Conservation (phyloP, 2,113 vertebrate genomes). For the Tenebrosternarchus preto region DNA sequence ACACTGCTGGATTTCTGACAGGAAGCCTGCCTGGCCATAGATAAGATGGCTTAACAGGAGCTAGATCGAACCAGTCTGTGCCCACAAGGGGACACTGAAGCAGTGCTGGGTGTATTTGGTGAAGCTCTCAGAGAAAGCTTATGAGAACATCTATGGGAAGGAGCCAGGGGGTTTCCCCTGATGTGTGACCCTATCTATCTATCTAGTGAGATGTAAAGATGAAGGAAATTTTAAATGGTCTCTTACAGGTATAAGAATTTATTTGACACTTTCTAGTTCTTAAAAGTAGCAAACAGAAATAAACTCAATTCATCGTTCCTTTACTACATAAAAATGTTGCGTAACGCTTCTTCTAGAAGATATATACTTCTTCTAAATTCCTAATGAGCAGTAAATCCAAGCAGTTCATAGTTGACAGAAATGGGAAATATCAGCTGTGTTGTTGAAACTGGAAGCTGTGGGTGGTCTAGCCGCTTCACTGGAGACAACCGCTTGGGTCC, state of each 20-base stretch:
- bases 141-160: no score
- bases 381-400: neutral
- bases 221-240: neutral
- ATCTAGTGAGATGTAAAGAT: neutral
- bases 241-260: no score
- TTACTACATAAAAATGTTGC: no score
- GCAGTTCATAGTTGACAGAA: no score
- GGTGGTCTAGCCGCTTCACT: constrained; percentile 20
- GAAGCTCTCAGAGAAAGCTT: neutral
- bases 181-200: neutral
- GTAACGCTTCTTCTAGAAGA: no score
- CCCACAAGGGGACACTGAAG: constrained; percentile 27
- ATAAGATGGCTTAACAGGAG: constrained; percentile 61
- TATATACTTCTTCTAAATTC: no score
- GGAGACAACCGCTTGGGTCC: neutral
- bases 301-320: no score
- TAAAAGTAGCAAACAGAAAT: no score
- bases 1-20: constrained; percentile 62
- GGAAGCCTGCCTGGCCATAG: constrained; percentile 59
- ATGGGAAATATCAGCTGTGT: neutral
- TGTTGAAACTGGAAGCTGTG: neutral
- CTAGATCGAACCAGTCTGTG: constrained; percentile 60
- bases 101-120: neutral
- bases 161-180: neutral
- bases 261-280: no score